A percentile compares a stretch with the other conserved stretches of the same genome.
phyloP scores from a whole-genome alignment of 2,888 invertebrate species.

The Diplolepis rosae region DNA sequence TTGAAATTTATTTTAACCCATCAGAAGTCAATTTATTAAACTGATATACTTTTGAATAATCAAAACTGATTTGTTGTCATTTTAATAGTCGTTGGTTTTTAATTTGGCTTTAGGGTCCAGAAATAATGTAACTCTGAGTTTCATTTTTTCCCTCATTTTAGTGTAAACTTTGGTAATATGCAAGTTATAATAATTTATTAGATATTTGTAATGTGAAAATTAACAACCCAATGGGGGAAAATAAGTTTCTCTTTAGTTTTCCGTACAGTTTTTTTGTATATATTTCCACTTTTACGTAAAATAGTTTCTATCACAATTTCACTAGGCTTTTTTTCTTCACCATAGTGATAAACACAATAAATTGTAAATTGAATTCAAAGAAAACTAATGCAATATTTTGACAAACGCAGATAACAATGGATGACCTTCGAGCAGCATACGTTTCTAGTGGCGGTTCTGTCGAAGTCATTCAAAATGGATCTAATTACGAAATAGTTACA shows the following conservation, averaged over 20 bases:
- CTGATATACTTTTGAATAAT: background rate
- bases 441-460: slow-evolving; percentile 68
- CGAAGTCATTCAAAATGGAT: slow-evolving; percentile 61
- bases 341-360: background rate
- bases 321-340: slow-evolving; percentile 10
- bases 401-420: slow-evolving; percentile 84
- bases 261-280: background rate
- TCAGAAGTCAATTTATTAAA: background rate
- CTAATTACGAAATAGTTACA: slow-evolving; percentile 57
- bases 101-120: too few relatives aligned
- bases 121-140: too few relatives aligned
- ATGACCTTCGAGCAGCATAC: slow-evolving; percentile 83
- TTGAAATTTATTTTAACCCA: background rate
- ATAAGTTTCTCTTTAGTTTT: too few relatives aligned
- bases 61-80: too few relatives aligned
- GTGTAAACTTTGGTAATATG: too few relatives aligned
- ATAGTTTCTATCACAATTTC: background rate
- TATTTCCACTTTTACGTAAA: background rate
- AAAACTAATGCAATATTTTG: slow-evolving; percentile 19
- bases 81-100: too few relatives aligned
- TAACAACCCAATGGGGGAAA: too few relatives aligned
- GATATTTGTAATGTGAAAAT: too few relatives aligned
- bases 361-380: background rate
- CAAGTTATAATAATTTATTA: too few relatives aligned
- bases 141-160: too few relatives aligned